Conservation (phyloP, 1,140 invertebrate genomes). For the Araneus ventricosus region DNA sequence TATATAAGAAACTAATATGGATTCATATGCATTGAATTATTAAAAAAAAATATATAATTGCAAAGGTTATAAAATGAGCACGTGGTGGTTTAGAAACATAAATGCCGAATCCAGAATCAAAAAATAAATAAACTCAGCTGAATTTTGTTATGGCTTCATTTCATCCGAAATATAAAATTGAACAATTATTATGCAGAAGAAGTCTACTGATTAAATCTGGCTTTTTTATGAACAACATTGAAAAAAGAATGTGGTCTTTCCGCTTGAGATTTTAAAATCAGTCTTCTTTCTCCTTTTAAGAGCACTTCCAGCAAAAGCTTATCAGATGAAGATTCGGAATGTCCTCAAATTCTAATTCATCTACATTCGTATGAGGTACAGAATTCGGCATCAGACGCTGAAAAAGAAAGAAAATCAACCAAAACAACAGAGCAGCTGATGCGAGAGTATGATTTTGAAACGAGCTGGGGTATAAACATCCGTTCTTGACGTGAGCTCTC, state of each 20-base stretch:
- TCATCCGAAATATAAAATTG: neutral
- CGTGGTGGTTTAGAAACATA: no score
- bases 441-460: neutral
- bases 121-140: neutral
- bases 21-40: no score
- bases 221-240: neutral
- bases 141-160: neutral
- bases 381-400: neutral
- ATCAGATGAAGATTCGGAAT: neutral
- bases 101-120: neutral
- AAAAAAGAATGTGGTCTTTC: conserved; percentile 21
- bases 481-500: neutral
- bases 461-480: neutral
- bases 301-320: neutral
- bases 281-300: neutral
- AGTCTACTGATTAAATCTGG: neutral
- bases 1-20: no score
- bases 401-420: neutral
- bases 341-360: conserved; percentile 16
- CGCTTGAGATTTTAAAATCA: neutral
- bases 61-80: no score
- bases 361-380: neutral
- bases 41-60: no score
- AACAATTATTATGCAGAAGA: neutral
- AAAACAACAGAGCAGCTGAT: neutral